Base-by-base conservation (phyloP, 2,113 vertebrate genomes). In the Pristiophorus japonicus region DNA sequence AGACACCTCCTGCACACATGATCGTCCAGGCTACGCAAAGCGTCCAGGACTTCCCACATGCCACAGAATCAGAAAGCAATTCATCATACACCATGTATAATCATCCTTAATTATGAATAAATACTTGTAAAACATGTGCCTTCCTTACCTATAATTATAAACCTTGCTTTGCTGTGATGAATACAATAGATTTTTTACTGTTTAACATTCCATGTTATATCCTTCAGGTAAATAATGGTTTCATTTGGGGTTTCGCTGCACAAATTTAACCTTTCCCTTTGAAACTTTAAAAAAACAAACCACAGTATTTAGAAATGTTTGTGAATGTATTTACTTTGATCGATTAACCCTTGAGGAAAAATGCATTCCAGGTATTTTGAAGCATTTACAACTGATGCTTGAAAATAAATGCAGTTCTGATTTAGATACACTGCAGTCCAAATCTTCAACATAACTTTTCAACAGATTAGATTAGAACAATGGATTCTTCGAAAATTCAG, bases 101-200 rank as follows among this genome's bases (percentile, higher is more conserved):
- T 81, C 38, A 81, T 42, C 38, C 16, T 22, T 42, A 67, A 67
- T 5, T 67, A 81, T 42, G 12, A 14, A 22, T 4, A 62, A n/a
- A 34, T 34, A 18, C 18, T n/a, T 38, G 18, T 63, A 65, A 34
- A 92, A 38, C 88, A 59, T 92, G n/a, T n/a, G n/a, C n/a, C n/a
- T n/a, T n/a, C n/a, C n/a, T n/a, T n/a, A 38, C 88, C 51, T 90
- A 63, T 63, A 62, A 92, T 92, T 63, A 65, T 59, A 63, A 63
- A 92, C 88, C 65, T 92, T 92, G 88, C 34, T 63, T 92, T 38
- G 59, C 42, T 92, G 55, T 65, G 88, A 92, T 65, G 16, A 91
- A 63, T 5, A 16, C 59, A 91, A 91, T 91, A 38, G 8, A 7
- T 62, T 91, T 45, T 38, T 34, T 38, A 20, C 22, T 92, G 55